Conservation (phyloP, 2,797 vertebrate genomes). For the Darevskia mixta region DNA sequence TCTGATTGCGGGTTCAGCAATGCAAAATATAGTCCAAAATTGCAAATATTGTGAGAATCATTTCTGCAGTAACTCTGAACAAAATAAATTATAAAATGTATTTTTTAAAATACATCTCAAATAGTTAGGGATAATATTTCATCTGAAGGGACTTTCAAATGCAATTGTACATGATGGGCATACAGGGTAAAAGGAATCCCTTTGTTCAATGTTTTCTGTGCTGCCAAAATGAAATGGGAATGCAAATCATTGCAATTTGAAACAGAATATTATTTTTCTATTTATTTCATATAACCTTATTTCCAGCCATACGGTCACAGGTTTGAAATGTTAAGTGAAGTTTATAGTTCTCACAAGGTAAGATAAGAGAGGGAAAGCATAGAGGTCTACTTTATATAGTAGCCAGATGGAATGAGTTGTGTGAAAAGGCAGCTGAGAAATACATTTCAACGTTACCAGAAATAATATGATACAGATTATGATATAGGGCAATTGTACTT, state of each 20-base stretch:
- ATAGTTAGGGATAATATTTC: slow-evolving; percentile 21
- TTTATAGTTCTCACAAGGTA: slow-evolving; percentile 46
- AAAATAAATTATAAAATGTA: slow-evolving; percentile 35
- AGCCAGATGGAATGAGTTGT: slow-evolving; percentile 39
- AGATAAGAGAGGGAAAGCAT: slow-evolving; percentile 51
- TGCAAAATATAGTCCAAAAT: not conserved
- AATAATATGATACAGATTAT: slow-evolving; percentile 41
- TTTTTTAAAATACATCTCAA: slow-evolving; percentile 29
- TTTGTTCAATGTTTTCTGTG: slow-evolving; percentile 10
- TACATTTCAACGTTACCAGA: slow-evolving; percentile 32
- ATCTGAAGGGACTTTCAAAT: not conserved
- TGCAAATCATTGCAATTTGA: slow-evolving; percentile 25
- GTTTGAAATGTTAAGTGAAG: slow-evolving; percentile 36
- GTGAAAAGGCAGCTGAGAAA: slow-evolving; percentile 39
- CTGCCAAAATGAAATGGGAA: slow-evolving; percentile 16
- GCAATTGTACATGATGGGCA: not conserved
- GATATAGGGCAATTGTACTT: slow-evolving; percentile 50
- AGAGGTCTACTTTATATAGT: slow-evolving; percentile 42
- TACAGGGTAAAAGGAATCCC: slow-evolving; percentile 22
- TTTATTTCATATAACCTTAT: slow-evolving; percentile 65
- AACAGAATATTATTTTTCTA: slow-evolving; percentile 38
- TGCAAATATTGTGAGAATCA: not conserved
- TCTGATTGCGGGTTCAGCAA: not conserved
- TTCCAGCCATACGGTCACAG: slow-evolving; percentile 36
- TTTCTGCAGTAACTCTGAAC: not conserved